phyloP scores from a whole-genome alignment of 2,113 vertebrate genomes.

The Himantopus leucocephalus region DNA sequence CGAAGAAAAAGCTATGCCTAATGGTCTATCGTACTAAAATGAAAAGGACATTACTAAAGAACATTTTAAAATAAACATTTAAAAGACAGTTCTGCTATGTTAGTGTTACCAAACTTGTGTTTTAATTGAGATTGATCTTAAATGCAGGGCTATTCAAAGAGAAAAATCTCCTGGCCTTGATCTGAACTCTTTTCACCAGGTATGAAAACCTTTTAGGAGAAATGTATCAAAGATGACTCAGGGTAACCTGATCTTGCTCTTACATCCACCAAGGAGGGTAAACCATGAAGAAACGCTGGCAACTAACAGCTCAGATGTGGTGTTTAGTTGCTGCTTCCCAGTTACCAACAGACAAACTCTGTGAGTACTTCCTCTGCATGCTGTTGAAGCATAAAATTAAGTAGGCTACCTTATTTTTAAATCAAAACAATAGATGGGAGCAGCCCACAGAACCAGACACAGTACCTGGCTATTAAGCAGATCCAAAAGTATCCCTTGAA shows the following conservation, averaged over 20 bases:
- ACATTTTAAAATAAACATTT: background rate
- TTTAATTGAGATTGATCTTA: background rate
- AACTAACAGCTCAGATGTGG: background rate
- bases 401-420: background rate
- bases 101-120: background rate
- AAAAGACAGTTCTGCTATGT: background rate
- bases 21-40: background rate
- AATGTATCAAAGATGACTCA: background rate
- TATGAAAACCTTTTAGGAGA: background rate
- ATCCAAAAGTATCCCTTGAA: background rate
- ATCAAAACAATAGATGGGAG: background rate
- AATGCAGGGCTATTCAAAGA: background rate
- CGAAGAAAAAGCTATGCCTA: background rate
- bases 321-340: background rate
- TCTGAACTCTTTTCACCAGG: background rate
- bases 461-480: background rate
- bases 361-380: background rate
- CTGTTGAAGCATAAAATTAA: background rate
- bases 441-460: background rate
- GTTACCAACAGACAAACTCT: background rate
- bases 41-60: background rate
- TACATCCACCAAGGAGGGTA: background rate
- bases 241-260: background rate
- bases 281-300: background rate
- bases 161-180: background rate